These are phyloP conservation scores for Limosa lapponica DNA, from an alignment of 2,797 vertebrate species.

Conservation along the genomic window DNA sequence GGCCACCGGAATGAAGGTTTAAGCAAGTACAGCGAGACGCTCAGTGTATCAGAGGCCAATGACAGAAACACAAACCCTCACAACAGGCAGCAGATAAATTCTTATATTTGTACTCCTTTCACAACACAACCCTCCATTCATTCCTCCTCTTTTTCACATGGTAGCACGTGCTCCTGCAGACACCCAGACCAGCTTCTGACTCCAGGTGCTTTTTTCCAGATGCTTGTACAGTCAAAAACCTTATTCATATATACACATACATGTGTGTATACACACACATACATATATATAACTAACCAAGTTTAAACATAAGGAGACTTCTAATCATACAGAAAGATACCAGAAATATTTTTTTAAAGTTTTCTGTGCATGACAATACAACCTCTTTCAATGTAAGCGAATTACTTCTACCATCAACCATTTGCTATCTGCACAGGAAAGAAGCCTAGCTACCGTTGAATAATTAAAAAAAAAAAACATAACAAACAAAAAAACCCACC, in stretches of 20 bases:
- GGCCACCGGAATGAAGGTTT: not conserved
- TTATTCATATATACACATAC: not conserved
- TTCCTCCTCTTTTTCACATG: not conserved
- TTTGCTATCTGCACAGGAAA: not conserved
- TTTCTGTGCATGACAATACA: not conserved
- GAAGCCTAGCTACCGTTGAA: not conserved
- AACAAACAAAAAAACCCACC: not conserved
- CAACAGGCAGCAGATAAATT: not conserved
- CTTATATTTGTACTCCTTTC: not conserved
- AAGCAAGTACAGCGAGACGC: accelerated
- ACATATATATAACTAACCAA: not conserved
- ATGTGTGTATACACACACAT: accelerated
- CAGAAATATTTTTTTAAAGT: not conserved
- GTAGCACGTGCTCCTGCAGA: not conserved
- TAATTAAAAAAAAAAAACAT: not conserved
- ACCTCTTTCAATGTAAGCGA: not conserved
- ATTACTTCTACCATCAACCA: not conserved
- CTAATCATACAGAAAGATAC: not conserved
- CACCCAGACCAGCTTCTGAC: not conserved
- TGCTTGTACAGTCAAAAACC: not conserved
- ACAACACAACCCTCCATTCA: not conserved
- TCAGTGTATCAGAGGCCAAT: accelerated
- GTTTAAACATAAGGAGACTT: not conserved
- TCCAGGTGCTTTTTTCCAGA: not conserved
- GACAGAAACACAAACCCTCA: not conserved